Base-by-base conservation (phyloP, 2,888 invertebrate genomes). In the Acanthoscelides obtectus region DNA sequence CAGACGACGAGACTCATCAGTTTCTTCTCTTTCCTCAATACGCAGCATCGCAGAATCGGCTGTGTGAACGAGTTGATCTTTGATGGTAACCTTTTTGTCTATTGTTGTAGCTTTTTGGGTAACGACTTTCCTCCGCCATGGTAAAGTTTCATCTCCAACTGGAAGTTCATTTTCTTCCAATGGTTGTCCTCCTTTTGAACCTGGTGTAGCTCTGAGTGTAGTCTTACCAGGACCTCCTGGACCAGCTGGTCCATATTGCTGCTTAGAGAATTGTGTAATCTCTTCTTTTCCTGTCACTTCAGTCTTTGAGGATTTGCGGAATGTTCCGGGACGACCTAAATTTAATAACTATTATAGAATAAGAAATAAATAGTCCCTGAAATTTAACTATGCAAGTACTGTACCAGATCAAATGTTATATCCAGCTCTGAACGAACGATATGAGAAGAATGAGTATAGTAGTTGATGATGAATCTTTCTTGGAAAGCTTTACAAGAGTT, bases 21-120 rank as follows among this genome's bases (percentile, higher is more conserved):
- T 82, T 69, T 84, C 83, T 77, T 77, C 81, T 81, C 73, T 86
- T 84, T 93, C 90, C 79, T 92, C 88, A 2, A 90, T 93, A 90
- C 90, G 90, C 12, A 90, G 88, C 79, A 88, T 86, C 68, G 86
- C 81, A 66, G 81, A 80, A 72, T 76, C 77, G 64, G 75, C 69
- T 76, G 74, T 77, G 12, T 70, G 73, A 74, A 72, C 68, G 22
- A 76, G 77, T 67, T 77, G 76, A 71, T 81, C 78, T 22, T 67
- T 66, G 20, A 45, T 66, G 22, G 27, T 72, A 71, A 65, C 66
- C 72, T 72, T 75, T 75, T 8, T 64, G 69, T 21, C 64, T 45
- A 45, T 1, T 45, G 6, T 67, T 22, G 71, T 65, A 22, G 65
- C 22, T 72, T 72, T 73, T 67, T 74, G 70, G 63, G 25, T 69